Conservation (phyloP, 2,797 vertebrate genomes). For the Eutrigla gurnardus region DNA sequence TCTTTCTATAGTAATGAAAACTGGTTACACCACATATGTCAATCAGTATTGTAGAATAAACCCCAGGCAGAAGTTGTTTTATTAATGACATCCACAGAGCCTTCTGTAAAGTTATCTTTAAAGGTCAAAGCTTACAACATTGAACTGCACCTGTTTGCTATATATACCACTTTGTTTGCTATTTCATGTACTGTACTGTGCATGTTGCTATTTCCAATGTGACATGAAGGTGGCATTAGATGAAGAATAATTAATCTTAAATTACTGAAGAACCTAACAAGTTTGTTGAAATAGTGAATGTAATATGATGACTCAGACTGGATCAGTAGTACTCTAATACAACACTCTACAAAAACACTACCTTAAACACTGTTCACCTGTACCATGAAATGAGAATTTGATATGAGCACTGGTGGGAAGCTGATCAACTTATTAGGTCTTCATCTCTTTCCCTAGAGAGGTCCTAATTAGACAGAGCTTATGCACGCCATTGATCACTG, state of each 20-base stretch:
- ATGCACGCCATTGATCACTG: conserved; percentile 34
- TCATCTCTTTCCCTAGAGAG: conserved; percentile 22
- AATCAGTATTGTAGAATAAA: background rate
- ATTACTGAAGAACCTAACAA: background rate
- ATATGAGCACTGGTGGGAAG: conserved; percentile 42
- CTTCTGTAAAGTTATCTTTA: background rate
- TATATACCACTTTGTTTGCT: background rate
- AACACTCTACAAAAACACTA: background rate
- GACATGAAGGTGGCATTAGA: background rate
- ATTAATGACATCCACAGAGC: background rate
- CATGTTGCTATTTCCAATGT: conserved; percentile 8
- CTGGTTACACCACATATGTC: background rate
- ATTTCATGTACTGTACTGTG: background rate
- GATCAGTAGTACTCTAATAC: background rate
- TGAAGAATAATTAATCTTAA: background rate
- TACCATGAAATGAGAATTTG: conserved; percentile 6
- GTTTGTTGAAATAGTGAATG: conserved; percentile 7
- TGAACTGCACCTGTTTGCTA: background rate
- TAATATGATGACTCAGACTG: background rate
- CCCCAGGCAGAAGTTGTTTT: background rate
- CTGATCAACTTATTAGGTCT: conserved; percentile 6
- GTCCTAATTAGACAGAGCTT: conserved; percentile 11
- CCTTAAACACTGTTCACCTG: background rate
- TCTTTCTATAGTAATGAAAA: background rate
- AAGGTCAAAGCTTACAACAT: background rate